phyloP scores from a whole-genome alignment of 1,140 invertebrate species.

The Ridgeia piscesae region DNA sequence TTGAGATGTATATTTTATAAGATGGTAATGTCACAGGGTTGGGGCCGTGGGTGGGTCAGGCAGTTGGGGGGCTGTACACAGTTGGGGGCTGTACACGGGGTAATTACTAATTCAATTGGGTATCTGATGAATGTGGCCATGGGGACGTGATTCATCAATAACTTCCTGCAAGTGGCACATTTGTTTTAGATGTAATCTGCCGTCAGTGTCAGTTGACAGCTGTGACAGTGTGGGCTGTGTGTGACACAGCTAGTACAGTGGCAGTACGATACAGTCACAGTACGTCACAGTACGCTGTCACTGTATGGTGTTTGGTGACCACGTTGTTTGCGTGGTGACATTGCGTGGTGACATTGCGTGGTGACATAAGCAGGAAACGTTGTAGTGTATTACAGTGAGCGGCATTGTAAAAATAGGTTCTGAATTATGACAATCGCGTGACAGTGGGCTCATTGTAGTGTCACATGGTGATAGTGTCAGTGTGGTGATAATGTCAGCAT shows the following conservation, averaged over 20 bases:
- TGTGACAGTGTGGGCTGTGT: neutral
- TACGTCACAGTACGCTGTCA: neutral
- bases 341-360: too few species aligned
- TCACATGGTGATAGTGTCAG: too few species aligned
- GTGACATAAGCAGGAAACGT: too few species aligned
- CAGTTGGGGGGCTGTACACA: neutral
- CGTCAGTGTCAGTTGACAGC: neutral
- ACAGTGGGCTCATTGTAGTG: too few species aligned
- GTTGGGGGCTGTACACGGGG: neutral
- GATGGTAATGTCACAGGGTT: neutral
- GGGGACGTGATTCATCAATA: neutral
- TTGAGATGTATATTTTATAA: neutral
- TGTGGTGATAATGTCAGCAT: too few species aligned
- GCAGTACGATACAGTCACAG: neutral
- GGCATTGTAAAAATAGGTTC: too few species aligned
- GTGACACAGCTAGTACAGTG: neutral
- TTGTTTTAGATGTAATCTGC: conserved; percentile 6
- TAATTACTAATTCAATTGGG: conserved; percentile 2
- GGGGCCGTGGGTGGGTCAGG: neutral
- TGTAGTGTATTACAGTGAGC: too few species aligned
- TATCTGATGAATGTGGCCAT: neutral
- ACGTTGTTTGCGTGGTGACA: too few species aligned
- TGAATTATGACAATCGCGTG: too few species aligned
- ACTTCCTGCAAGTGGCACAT: neutral
- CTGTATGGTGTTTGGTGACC: neutral